These are phyloP conservation scores for Drosophila bocqueti DNA, from an alignment of 1,140 invertebrate species.

Conservation along the genomic window DNA sequence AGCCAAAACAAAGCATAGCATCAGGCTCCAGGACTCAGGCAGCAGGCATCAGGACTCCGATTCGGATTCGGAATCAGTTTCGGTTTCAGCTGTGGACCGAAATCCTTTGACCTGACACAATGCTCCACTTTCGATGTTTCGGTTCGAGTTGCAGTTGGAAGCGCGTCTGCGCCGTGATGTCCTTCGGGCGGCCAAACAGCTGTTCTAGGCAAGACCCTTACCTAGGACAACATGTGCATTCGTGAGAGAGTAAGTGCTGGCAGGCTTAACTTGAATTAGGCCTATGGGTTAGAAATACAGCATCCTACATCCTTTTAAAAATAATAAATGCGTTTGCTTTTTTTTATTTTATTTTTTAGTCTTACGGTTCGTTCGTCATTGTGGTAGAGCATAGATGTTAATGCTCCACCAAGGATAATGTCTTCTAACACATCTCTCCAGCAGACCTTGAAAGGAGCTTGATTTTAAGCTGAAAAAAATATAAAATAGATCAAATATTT, in stretches of 20 bases:
- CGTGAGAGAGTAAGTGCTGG: neutral
- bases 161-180: slow-evolving; percentile 48
- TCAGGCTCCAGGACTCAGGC: slow-evolving; percentile 27
- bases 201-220: slow-evolving; percentile 60
- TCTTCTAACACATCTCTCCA: slow-evolving; percentile 24
- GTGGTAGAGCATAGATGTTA: neutral
- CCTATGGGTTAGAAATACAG: no score
- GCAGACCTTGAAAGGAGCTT: neutral
- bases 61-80: slow-evolving; percentile 36
- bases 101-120: slow-evolving; percentile 82
- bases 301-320: no score
- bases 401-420: slow-evolving; percentile 15
- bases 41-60: neutral
- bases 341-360: neutral
- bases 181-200: slow-evolving; percentile 46
- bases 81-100: slow-evolving; percentile 35
- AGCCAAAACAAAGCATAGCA: slow-evolving; percentile 73
- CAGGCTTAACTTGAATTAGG: no score
- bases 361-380: neutral
- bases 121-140: slow-evolving; percentile 82
- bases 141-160: slow-evolving; percentile 37
- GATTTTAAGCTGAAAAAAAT: neutral
- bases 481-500: no score
- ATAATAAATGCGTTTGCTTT: neutral
- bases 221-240: slow-evolving; percentile 70